These are phyloP conservation scores for Latrodectus elegans DNA, from an alignment of 2,888 invertebrate genomes.

Conservation along the genomic window DNA sequence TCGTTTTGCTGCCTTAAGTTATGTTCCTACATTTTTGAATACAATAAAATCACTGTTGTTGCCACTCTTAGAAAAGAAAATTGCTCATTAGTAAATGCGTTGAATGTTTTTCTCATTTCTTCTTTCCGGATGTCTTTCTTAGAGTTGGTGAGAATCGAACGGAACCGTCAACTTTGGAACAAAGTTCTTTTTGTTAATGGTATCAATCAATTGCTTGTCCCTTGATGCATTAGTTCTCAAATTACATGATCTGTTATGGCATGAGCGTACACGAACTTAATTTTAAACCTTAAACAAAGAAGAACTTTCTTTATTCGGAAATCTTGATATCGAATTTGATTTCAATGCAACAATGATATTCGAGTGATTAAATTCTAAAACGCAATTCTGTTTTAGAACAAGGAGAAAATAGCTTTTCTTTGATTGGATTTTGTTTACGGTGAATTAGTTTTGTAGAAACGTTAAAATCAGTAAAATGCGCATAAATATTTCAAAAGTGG, in stretches of 20 bases:
- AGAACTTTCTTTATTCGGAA: too few species aligned
- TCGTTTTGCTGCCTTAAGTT: too few species aligned
- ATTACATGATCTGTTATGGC: conserved; percentile 3
- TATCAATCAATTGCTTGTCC: not conserved
- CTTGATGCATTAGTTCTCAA: not conserved
- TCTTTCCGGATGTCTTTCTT: not conserved
- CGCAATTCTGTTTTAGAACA: too few species aligned
- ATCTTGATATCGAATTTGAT: too few species aligned
- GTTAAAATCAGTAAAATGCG: too few species aligned
- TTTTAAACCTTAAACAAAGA: not conserved
- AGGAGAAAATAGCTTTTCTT: too few species aligned
- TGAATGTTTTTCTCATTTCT: not conserved
- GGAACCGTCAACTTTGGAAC: not conserved
- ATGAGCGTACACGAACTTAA: not conserved
- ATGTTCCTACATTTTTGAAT: not conserved
- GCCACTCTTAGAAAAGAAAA: not conserved
- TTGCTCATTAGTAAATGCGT: not conserved
- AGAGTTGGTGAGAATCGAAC: not conserved
- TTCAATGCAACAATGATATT: too few species aligned
- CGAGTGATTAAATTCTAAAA: too few species aligned
- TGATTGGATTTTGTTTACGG: too few species aligned
- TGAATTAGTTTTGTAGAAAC: too few species aligned
- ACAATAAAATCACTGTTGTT: not conserved
- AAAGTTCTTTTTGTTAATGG: conserved; percentile 1
- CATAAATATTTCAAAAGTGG: too few species aligned